Evolutionary conservation across 1,140 invertebrate species (phyloP).

Genomic region (Brachionus paranguensis): DNA sequence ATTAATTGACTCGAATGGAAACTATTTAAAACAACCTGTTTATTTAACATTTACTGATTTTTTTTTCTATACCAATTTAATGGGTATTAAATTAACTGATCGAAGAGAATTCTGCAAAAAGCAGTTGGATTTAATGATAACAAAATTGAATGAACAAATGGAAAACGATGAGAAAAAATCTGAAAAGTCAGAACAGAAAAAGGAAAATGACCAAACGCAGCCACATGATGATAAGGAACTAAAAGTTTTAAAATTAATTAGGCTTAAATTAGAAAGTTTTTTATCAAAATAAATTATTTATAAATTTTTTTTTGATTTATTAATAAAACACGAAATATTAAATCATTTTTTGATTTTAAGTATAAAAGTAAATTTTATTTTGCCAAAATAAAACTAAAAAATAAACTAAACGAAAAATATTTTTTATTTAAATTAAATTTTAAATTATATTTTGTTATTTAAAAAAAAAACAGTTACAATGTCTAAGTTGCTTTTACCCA

Average conservation of each 20-base stretch:
- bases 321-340: neutral
- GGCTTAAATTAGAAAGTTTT: neutral
- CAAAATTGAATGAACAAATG: neutral
- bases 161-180: neutral
- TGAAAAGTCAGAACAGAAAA: neutral
- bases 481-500: slow-evolving; percentile 27
- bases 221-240: neutral
- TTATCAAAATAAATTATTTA: neutral
- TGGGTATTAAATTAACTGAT: neutral
- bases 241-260: neutral
- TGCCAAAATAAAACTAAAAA: neutral
- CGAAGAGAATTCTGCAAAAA: neutral
- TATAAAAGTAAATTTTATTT: neutral
- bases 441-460: neutral
- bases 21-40: neutral
- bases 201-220: neutral
- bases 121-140: neutral
- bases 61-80: slow-evolving; percentile 6
- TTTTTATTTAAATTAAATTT: neutral
- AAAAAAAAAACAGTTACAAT: neutral
- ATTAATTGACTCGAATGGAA: slow-evolving; percentile 1
- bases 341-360: neutral
- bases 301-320: neutral
- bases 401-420: neutral
- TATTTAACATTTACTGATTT: neutral